These are phyloP conservation scores for Triops longicaudatus DNA, from an alignment of 1,140 invertebrate species.

Conservation along the genomic window DNA sequence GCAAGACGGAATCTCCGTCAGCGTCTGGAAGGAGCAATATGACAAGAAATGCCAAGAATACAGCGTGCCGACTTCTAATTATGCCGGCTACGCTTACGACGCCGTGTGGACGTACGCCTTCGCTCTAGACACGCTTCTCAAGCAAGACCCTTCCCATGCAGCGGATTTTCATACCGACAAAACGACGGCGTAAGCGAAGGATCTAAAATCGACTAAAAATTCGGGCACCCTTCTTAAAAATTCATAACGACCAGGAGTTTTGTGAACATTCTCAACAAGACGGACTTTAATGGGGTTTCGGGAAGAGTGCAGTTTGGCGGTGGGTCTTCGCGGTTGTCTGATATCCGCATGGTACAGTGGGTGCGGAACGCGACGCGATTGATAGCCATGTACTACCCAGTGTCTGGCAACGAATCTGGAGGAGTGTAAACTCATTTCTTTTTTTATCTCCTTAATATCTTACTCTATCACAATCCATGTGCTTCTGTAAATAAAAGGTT, in stretches of 20 bases:
- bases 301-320: slow-evolving; percentile 61
- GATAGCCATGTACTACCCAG: slow-evolving; percentile 56
- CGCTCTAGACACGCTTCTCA: slow-evolving; percentile 56
- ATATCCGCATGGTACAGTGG: slow-evolving; percentile 63
- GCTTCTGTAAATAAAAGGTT: background rate
- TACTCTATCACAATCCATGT: slow-evolving; percentile 17
- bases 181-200: slow-evolving; percentile 46
- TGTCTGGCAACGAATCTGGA: slow-evolving; percentile 36
- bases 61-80: slow-evolving; percentile 43
- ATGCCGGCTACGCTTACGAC: slow-evolving; percentile 70
- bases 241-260: slow-evolving; percentile 39
- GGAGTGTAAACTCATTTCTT: background rate
- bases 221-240: background rate
- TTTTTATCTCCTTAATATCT: background rate
- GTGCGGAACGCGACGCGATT: slow-evolving; percentile 45
- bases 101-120: slow-evolving; percentile 74
- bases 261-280: slow-evolving; percentile 43
- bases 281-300: slow-evolving; percentile 66
- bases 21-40: slow-evolving; percentile 49
- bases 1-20: slow-evolving; percentile 52
- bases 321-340: slow-evolving; percentile 56
- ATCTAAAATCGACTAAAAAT: background rate
- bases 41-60: slow-evolving; percentile 33
- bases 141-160: slow-evolving; percentile 48
- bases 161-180: slow-evolving; percentile 49